Evolutionary conservation across 1,140 invertebrate species (phyloP).

Genomic region (Odontomachus brunneus): DNA sequence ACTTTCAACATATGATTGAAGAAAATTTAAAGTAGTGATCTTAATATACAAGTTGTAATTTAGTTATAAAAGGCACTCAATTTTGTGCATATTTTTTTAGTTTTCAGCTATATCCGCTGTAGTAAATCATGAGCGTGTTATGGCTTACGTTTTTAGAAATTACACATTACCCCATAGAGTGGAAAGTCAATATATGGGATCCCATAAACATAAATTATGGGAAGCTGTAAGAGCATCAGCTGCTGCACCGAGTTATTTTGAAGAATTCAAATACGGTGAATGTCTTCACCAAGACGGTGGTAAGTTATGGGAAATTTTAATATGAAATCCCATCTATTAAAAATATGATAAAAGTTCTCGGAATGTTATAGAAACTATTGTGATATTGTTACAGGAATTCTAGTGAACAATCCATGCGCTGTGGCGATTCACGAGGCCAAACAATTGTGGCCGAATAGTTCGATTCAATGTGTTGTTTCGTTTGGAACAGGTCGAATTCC

Average conservation of each 20-base stretch:
- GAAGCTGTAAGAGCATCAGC: constrained; percentile 96
- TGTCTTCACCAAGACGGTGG: constrained; percentile 92
- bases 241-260: constrained; percentile 97
- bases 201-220: constrained; percentile 91
- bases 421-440: constrained; percentile 95
- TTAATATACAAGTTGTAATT: constrained; percentile 43
- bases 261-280: constrained; percentile 92
- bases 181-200: constrained; percentile 93
- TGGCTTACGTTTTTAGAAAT: constrained; percentile 96
- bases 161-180: constrained; percentile 92
- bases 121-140: constrained; percentile 91
- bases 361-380: neutral
- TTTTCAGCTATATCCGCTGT: constrained; percentile 92
- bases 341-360: neutral
- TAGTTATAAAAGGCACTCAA: neutral
- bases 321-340: neutral
- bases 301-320: constrained; percentile 34
- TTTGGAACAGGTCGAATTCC: constrained; percentile 92
- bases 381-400: constrained; percentile 91
- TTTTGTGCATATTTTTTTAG: constrained; percentile 79
- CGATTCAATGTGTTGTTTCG: constrained; percentile 94
- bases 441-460: constrained; percentile 92
- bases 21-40: neutral
- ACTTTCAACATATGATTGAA: constrained; percentile 12
- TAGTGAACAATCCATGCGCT: constrained; percentile 96